These are phyloP conservation scores for Penelope pileata DNA, from an alignment of 2,113 vertebrate genomes.

Conservation along the genomic window DNA sequence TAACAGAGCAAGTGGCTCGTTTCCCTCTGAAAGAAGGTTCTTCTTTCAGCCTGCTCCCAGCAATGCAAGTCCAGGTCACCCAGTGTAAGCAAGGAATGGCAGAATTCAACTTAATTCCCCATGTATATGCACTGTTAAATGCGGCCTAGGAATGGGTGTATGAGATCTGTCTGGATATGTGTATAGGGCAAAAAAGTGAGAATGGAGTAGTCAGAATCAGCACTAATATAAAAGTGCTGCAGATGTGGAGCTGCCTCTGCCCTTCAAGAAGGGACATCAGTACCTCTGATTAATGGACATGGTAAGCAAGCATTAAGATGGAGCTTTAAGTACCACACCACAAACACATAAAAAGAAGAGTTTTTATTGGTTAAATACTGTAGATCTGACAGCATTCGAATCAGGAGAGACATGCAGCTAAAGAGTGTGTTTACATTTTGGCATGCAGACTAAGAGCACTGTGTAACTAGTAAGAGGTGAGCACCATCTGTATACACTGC, in stretches of 20 bases:
- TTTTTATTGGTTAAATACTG: constrained; percentile 83
- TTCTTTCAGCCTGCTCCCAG: background rate
- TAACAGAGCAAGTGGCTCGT: fast-evolving
- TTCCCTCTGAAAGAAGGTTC: background rate
- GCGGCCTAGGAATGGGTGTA: fast-evolving
- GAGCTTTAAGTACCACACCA: constrained; percentile 24
- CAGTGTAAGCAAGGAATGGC: background rate
- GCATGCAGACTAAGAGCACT: constrained; percentile 78
- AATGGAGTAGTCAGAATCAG: background rate
- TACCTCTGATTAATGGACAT: fast-evolving
- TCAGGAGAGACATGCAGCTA: constrained; percentile 78
- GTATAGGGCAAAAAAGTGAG: background rate
- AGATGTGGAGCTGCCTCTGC: background rate
- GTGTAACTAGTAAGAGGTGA: constrained; percentile 32
- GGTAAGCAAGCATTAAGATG: background rate
- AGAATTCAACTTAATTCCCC: background rate
- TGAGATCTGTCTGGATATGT: background rate
- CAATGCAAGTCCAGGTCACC: background rate
- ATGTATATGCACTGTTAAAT: fast-evolving
- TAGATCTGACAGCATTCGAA: constrained; percentile 69
- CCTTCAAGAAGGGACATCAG: background rate
- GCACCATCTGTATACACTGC: constrained; percentile 51
- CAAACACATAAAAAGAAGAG: constrained; percentile 62
- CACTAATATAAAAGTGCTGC: background rate
- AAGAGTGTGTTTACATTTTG: constrained; percentile 67